Conservation (phyloP, 2,888 invertebrate species). For the Tridacna gigas region DNA sequence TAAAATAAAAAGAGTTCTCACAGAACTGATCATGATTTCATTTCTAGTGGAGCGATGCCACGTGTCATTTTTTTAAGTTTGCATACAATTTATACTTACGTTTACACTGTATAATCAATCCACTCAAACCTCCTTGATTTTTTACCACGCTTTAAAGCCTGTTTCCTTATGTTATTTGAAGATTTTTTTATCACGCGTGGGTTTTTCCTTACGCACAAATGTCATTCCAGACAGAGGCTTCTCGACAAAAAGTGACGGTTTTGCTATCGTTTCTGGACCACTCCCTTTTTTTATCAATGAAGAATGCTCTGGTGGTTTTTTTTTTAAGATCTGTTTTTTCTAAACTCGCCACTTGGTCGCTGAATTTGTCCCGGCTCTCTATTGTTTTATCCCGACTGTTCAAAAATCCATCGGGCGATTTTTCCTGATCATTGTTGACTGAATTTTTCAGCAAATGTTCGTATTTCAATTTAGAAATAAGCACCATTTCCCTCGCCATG, state of each 20-base stretch:
- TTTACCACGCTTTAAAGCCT: neutral
- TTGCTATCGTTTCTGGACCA: neutral
- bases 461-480: conserved; percentile 46
- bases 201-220: conserved; percentile 5
- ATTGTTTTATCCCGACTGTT: no score
- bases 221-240: conserved; percentile 45
- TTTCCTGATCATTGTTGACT: neutral
- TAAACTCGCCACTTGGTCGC: neutral
- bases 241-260: conserved; percentile 40
- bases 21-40: no score
- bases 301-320: neutral
- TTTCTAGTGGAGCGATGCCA: no score
- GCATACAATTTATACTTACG: neutral
- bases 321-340: neutral
- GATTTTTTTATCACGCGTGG: neutral
- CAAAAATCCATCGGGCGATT: neutral
- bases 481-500: conserved; percentile 41
- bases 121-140: conserved; percentile 14
- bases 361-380: neutral
- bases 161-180: neutral
- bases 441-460: conserved; percentile 36
- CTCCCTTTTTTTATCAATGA: neutral
- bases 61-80: neutral
- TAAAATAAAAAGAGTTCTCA: neutral
- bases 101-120: conserved; percentile 18